phyloP scores from a whole-genome alignment of 2,797 vertebrate species.

The Dendrocincla tyrannina region DNA sequence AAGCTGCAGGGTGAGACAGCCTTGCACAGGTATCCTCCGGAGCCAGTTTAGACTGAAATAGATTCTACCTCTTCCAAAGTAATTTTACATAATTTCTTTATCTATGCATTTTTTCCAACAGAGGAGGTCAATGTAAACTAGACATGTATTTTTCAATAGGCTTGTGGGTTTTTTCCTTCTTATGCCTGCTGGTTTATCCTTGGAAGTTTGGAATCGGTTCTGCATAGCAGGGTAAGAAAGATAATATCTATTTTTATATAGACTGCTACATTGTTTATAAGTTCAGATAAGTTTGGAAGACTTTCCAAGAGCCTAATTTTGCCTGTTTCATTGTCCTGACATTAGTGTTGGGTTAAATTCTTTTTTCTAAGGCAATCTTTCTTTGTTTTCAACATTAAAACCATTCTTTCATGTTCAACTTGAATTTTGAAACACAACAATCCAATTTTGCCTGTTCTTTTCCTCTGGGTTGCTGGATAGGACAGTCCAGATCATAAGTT shows the following conservation, averaged over 20 bases:
- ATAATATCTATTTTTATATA: not conserved
- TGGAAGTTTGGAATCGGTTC: not conserved
- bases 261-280: not conserved
- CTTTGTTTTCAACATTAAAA: not conserved
- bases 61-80: not conserved
- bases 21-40: not conserved
- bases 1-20: not conserved
- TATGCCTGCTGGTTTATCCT: not conserved
- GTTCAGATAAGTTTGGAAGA: not conserved
- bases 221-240: not conserved
- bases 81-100: not conserved
- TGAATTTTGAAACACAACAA: not conserved
- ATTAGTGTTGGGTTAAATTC: not conserved
- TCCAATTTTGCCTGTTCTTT: not conserved
- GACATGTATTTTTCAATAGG: accelerated
- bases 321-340: accelerated
- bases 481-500: not conserved
- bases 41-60: not conserved
- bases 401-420: not conserved
- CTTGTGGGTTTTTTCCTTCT: accelerated
- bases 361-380: not conserved
- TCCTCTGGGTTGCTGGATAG: not conserved
- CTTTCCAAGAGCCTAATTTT: not conserved
- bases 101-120: not conserved
- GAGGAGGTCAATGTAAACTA: not conserved